Evolutionary conservation across 2,888 invertebrate genomes (phyloP), one percentile per base, ranked within the genome.

Genomic region (Scaeva pyrastri): DNA sequence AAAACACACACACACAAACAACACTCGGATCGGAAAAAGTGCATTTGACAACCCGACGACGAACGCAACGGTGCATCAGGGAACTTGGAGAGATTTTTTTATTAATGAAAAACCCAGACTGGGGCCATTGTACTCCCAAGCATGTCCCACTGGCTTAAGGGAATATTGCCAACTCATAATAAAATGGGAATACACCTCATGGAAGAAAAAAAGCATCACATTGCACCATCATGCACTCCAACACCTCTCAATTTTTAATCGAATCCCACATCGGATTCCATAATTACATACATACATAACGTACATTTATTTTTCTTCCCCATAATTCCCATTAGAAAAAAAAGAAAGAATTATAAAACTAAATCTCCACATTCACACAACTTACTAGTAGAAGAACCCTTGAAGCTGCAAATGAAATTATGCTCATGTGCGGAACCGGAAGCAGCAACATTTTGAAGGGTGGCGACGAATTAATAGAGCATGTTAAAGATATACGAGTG

Each of bases 241-340:
- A 72, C 64, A 82, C 81, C 81, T 82, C 56, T 71, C 80, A 71
- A 75, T 79, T 58, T 21, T 74, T 71, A 75, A 79, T 79, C 84
- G 74, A 75, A 56, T 74, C 70, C 41, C 70, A 41, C 60, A 68
- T 19, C 39, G 70, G 43, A 71, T 74, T 72, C 48, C 43, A 64
- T 62, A 79, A 66, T 73, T 73, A 73, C n/a, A n/a, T n/a, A n/a
- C n/a, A n/a, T n/a, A n/a, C n/a, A n/a, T n/a, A n/a, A n/a, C n/a
- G n/a, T n/a, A n/a, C n/a, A n/a, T n/a, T n/a, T 58, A 58, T 68
- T 68, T 76, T 36, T 60, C 68, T 23, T 68, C 36, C 19, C 31
- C 19, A 31, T 19, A 26, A 39, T 52, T 52, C 21, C 14, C 36
- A 50, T n/a, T 19, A 50, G 45, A 21, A 68, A 12, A 12, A n/a